Percentiles rank a stretch among this genome's conserved stretches.
phyloP scores from a whole-genome alignment of 2,113 vertebrate genomes.

The Pangasianodon gigas region DNA sequence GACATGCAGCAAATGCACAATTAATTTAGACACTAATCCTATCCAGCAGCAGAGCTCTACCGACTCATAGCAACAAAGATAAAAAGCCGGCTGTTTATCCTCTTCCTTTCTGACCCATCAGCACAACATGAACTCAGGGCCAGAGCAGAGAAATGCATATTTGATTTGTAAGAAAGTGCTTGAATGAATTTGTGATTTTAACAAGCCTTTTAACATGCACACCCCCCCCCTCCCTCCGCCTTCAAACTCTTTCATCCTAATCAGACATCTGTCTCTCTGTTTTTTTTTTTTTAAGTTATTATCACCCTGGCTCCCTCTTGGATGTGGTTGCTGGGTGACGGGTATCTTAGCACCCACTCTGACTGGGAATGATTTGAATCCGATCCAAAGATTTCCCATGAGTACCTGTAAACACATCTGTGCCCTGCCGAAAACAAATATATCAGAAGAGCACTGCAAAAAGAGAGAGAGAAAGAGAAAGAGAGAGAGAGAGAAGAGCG shows the following conservation, averaged over 20 bases:
- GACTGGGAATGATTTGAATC: conserved; percentile 99
- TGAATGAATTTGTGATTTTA: conserved; percentile 96
- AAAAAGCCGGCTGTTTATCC: conserved; percentile 43
- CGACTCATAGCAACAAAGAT: conserved; percentile 71
- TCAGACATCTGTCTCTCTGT: conserved; percentile 99
- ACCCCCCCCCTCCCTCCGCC: conserved; percentile 69
- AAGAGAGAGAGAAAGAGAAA: conserved; percentile 61
- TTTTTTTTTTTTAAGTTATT: conserved; percentile 98
- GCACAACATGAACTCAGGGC: conserved; percentile 75
- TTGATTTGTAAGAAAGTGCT: conserved; percentile 97
- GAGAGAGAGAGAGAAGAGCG: conserved; percentile 44
- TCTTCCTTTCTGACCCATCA: conserved; percentile 74
- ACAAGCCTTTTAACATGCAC: conserved; percentile 94
- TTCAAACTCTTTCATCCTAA: conserved; percentile 87
- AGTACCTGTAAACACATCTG: conserved; percentile 99
- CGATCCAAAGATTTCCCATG: conserved; percentile 99
- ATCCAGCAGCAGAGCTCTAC: conserved; percentile 79
- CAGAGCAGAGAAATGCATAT: conserved; percentile 83
- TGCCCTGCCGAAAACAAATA: conserved; percentile 99
- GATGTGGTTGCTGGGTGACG: conserved; percentile 99
- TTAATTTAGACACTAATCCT: conserved; percentile 90
- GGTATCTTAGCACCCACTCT: conserved; percentile 99
- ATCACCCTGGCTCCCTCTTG: conserved; percentile 99
- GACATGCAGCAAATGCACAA: conserved; percentile 81
- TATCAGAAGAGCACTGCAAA: conserved; percentile 72